Base-by-base conservation (phyloP, 2,113 vertebrate genomes). In the Heterotis niloticus region DNA sequence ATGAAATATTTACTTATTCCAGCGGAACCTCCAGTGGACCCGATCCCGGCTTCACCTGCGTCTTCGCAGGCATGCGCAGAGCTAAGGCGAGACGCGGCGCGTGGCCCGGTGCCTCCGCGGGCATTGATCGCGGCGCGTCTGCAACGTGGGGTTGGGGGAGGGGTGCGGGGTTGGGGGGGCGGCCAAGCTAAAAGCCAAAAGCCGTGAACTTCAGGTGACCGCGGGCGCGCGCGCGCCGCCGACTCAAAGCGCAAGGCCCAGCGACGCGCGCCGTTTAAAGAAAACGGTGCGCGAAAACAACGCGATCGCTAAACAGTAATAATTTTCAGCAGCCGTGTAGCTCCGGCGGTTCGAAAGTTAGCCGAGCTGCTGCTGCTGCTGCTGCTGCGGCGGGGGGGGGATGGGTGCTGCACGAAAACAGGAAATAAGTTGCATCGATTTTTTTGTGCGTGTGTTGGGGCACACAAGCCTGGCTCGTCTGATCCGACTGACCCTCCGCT, bases 161-260 rank as follows among this genome's bases (percentile, higher is more conserved):
- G 12, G 10, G 44, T 87, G 89, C 88, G 88, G 85, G 91, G 91
- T 88, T n/a, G n/a, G n/a, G n/a, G n/a, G n/a, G n/a, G n/a, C n/a
- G n/a, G n/a, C n/a, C n/a, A n/a, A n/a, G n/a, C 2, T 44, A 44
- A 44, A 44, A 44, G 87, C 89, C 34, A 44, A 89, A 91, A 90
- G 89, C 92, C 90, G 88, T 96, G 95, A 98, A 98, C 95, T 97
- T 96, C 94, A 94, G 95, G 93, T 96, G 96, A 96, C 96, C 96
- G 92, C 92, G 84, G 90, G 92, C 91, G 93, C 87, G 85, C 89
- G 91, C 90, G 84, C 88, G 87, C 86, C 89, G 88, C 90, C 90
- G 90, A 88, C 88, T 86, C 81, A 88, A 88, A 90, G 90, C 88
- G 91, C 88, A 86, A 88, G 80, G 16, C 2, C 34, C 34, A 80